Conservation (phyloP, 2,888 invertebrate genomes). For the Tridacna crocea region DNA sequence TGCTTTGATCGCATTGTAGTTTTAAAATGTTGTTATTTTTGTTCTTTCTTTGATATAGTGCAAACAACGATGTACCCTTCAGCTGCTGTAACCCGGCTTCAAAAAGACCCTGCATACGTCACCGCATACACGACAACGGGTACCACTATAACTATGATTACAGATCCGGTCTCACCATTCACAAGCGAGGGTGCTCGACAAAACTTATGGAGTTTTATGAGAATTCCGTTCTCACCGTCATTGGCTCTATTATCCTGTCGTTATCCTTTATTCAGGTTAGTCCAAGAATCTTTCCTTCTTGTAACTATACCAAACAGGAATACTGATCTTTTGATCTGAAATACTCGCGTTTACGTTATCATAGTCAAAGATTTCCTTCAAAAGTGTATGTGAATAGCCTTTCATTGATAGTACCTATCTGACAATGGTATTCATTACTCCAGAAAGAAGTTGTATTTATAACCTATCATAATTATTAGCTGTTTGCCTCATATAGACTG, state of each 20-base stretch:
- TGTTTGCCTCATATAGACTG: no score
- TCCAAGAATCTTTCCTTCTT: neutral
- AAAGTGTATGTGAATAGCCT: no score
- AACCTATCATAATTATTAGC: no score
- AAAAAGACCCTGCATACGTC: slow-evolving; percentile 79
- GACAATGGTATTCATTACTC: no score
- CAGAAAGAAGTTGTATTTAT: no score
- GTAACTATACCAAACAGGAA: no score
- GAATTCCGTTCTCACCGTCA: slow-evolving; percentile 58
- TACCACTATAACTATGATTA: slow-evolving; percentile 75
- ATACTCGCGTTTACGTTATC: no score
- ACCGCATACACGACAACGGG: slow-evolving; percentile 71
- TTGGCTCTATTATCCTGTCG: slow-evolving; percentile 60
- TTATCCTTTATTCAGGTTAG: slow-evolving; percentile 69
- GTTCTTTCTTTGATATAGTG: neutral
- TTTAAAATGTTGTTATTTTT: no score
- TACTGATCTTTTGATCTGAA: no score
- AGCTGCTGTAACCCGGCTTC: slow-evolving; percentile 78
- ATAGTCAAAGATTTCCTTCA: no score
- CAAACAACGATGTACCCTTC: slow-evolving; percentile 79
- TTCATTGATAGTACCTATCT: no score
- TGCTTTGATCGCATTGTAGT: no score
- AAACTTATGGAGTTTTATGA: slow-evolving; percentile 69
- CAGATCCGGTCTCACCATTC: slow-evolving; percentile 64
- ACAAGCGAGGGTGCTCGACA: slow-evolving; percentile 67